phyloP scores from a whole-genome alignment of 2,888 invertebrate genomes.

The Tachina grossa region DNA sequence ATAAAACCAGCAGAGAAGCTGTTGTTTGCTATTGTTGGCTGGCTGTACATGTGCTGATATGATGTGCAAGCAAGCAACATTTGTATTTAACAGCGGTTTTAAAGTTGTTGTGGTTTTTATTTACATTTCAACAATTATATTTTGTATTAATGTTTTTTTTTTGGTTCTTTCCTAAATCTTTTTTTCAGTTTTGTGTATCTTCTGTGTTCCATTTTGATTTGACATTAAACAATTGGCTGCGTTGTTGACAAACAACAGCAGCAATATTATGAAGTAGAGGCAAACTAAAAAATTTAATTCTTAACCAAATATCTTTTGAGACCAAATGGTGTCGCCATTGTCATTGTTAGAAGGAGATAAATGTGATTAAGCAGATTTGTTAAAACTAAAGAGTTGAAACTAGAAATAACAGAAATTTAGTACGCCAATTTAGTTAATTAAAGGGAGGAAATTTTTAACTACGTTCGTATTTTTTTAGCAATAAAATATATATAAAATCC shows the following conservation, averaged over 20 bases:
- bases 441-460: background rate
- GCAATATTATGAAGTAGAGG: slow-evolving; percentile 11
- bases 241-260: slow-evolving; percentile 64
- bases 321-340: slow-evolving; percentile 64
- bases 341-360: slow-evolving; percentile 17
- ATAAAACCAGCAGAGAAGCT: slow-evolving; percentile 45
- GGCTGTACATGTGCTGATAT: slow-evolving; percentile 4
- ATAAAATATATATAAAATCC: no score
- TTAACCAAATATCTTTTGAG: slow-evolving; percentile 62
- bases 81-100: slow-evolving; percentile 71
- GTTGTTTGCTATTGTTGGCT: slow-evolving; percentile 43
- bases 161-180: background rate
- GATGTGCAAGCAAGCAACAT: slow-evolving; percentile 48
- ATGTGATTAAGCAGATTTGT: slow-evolving; percentile 2
- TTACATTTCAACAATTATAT: slow-evolving; percentile 57
- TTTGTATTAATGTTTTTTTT: slow-evolving; percentile 2
- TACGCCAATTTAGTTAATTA: slow-evolving; percentile 10
- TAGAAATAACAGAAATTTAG: background rate
- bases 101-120: slow-evolving; percentile 70
- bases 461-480: background rate
- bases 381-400: background rate
- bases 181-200: slow-evolving; percentile 16
- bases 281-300: slow-evolving; percentile 31
- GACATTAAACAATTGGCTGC: slow-evolving; percentile 67
- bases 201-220: slow-evolving; percentile 60